Evolutionary conservation across 2,797 vertebrate species (phyloP).

Genomic region (Crossoptilon crossoptilon): DNA sequence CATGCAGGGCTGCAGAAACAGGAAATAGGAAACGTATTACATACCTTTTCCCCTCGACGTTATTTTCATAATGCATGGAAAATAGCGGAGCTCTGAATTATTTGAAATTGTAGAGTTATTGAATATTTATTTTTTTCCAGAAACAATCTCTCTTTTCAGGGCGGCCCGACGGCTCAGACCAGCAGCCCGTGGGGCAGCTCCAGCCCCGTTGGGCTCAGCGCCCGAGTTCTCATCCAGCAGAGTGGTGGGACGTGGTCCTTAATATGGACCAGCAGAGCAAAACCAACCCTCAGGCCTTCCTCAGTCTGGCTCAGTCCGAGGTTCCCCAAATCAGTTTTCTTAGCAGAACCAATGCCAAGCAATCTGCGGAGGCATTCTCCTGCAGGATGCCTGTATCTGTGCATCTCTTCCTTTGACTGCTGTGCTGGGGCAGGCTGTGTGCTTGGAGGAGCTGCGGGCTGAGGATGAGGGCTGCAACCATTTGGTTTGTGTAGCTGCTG

Average conservation of each 20-base stretch:
- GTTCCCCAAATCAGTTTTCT: neutral
- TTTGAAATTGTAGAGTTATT: slow-evolving; percentile 56
- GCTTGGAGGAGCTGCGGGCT: neutral
- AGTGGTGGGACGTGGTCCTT: neutral
- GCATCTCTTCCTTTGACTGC: accelerated
- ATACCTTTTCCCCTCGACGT: slow-evolving; percentile 78
- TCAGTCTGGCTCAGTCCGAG: neutral
- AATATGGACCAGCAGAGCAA: neutral
- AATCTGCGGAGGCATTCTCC: neutral
- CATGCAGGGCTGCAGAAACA: slow-evolving; percentile 79
- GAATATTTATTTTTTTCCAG: slow-evolving; percentile 71
- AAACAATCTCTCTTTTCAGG: slow-evolving; percentile 52
- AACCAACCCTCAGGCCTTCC: neutral
- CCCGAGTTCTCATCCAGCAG: neutral
- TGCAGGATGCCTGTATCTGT: neutral
- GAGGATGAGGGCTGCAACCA: accelerated
- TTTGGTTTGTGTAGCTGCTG: neutral
- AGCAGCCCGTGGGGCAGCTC: neutral
- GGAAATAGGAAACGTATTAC: slow-evolving; percentile 90
- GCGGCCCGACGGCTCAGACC: neutral
- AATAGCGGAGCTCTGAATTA: slow-evolving; percentile 67
- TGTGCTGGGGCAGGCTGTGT: neutral
- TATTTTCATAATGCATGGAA: slow-evolving; percentile 72
- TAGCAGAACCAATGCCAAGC: neutral
- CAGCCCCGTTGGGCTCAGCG: neutral